Base-by-base conservation (phyloP, 2,113 vertebrate species). In the Gila orcuttii region DNA sequence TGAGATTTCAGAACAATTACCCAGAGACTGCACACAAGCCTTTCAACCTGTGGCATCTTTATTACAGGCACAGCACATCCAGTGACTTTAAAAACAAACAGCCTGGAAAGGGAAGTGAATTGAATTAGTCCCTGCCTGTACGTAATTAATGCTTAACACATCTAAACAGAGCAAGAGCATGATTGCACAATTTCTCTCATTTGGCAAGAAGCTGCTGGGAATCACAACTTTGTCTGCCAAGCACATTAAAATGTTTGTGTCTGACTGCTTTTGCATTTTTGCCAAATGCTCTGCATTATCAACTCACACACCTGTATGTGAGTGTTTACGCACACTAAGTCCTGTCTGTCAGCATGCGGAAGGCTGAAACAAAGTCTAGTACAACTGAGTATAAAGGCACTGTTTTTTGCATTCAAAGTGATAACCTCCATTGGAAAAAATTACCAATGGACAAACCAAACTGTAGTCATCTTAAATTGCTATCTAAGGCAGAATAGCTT, bases 91-190 rank as follows among this genome's bases (percentile, higher is more conserved):
- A 59, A 57, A 81, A 75, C 52, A 84, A 87, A 73, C 59, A 66
- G 64, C 77, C 55, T 36, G 10, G 59, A 71, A 66, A 85, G 76
- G n/a, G 47, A 57, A 66, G 64, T 76, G 39, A 57, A 83, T 62
- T 73, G 36, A 81, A 79, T 79, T 60, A 69, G 59, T 28, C 57
- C 45, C 59, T 47, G 73, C 42, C 42, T 66, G 73, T 52, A 36
- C 47, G 19, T 73, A 84, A 87, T 84, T 59, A 84, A 87, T 87
- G 82, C 79, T 79, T 83, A 64, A 64, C 64, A 69, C 39, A 77
- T 68, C 60, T 52, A 75, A 69, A 82, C 59, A 59, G 71, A 78
- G 75, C 60, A 52, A 77, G 33, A 23, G 80, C 69, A 71, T 55
- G 73, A 39, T 66, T 69, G n/a, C 55, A 74, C 79, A 83, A 77